Conservation (phyloP, 2,888 invertebrate genomes). For the Coremacera marginata region DNA sequence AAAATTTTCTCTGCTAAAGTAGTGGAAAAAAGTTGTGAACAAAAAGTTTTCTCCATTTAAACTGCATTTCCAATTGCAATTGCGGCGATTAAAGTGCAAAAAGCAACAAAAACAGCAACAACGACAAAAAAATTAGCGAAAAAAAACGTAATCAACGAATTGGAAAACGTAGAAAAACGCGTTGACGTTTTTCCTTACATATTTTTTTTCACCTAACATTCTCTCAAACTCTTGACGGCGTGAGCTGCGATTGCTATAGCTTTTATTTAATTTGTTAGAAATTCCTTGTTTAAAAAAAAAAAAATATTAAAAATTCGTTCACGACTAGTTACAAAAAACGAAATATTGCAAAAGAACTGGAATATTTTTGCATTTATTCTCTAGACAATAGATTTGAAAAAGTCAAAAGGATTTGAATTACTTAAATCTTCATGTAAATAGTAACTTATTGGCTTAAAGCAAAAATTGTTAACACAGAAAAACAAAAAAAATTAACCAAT, state of each 20-base stretch:
- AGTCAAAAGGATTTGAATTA: not conserved
- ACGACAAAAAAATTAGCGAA: not conserved
- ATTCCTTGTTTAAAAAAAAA: not conserved
- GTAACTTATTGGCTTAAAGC: not conserved
- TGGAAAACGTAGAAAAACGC: constrained; percentile 30
- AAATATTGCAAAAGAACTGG: not conserved
- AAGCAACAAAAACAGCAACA: constrained; percentile 1
- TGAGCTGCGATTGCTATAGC: not conserved
- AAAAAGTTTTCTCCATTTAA: not conserved
- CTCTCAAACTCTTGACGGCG: not conserved
- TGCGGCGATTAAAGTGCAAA: not conserved
- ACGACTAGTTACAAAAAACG: not conserved
- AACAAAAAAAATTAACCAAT: no score
- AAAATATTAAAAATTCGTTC: not conserved
- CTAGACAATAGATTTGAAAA: not conserved
- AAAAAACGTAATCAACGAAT: constrained; percentile 26
- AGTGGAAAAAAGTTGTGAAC: not conserved
- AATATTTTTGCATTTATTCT: not conserved
- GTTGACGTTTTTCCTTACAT: constrained; percentile 10
- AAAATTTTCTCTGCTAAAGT: not conserved
- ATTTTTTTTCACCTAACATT: not conserved
- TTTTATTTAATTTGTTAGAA: not conserved
- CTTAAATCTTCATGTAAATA: not conserved
- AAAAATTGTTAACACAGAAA: not conserved
- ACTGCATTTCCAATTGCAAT: constrained; percentile 12